phyloP scores from a whole-genome alignment of 2,797 vertebrate genomes.

The Propithecus deckenii region DNA sequence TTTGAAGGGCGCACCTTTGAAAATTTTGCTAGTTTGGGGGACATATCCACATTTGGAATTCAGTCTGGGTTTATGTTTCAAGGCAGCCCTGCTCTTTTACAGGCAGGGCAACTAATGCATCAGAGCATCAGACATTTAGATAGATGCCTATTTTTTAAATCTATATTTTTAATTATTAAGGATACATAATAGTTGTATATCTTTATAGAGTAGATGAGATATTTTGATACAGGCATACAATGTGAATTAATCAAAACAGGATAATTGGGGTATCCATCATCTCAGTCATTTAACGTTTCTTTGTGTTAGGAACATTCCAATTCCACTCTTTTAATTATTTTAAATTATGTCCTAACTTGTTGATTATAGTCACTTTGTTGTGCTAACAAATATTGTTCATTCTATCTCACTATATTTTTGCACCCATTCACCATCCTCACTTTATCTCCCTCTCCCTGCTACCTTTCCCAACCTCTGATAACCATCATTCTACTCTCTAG shows the following conservation, averaged over 20 bases:
- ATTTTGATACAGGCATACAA: not conserved
- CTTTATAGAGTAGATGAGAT: not conserved
- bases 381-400: not conserved
- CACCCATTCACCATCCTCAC: not conserved
- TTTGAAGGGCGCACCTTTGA: conserved; percentile 64
- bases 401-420: not conserved
- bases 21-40: not conserved
- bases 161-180: not conserved
- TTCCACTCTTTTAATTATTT: not conserved
- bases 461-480: not conserved
- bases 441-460: not conserved
- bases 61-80: not conserved
- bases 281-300: not conserved
- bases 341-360: not conserved
- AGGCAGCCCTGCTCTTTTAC: not conserved
- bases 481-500: not conserved
- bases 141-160: not conserved
- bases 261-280: not conserved
- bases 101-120: not conserved
- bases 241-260: not conserved
- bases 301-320: not conserved
- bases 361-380: not conserved
- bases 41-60: not conserved
- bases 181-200: not conserved
- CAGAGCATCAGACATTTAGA: not conserved